These are phyloP conservation scores for Cossypha polioptera DNA, from an alignment of 2,797 vertebrate genomes.

Conservation along the genomic window DNA sequence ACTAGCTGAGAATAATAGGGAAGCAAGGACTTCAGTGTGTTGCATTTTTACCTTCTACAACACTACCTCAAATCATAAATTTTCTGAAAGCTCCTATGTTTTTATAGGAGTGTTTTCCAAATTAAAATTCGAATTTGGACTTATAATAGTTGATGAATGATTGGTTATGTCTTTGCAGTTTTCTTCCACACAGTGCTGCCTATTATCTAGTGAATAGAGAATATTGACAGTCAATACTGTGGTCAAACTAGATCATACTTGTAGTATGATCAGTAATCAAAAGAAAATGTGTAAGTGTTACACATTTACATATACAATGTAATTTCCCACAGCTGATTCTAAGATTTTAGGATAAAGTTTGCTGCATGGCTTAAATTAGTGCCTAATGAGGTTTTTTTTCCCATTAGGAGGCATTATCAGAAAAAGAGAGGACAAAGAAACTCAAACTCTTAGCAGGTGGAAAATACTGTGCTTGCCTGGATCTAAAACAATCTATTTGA, in stretches of 20 bases:
- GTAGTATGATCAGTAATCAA: background rate
- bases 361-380: background rate
- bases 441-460: background rate
- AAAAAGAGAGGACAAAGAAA: background rate
- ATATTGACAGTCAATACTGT: background rate
- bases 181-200: background rate
- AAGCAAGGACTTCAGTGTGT: background rate
- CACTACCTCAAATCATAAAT: background rate
- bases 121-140: background rate
- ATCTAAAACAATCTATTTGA: background rate
- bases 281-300: background rate
- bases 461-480: background rate
- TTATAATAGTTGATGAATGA: background rate
- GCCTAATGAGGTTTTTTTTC: background rate
- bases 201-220: background rate
- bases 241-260: background rate
- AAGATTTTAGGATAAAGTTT: constrained; percentile 1
- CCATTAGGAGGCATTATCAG: background rate
- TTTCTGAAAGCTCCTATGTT: background rate
- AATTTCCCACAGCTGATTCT: background rate
- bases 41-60: background rate
- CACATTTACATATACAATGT: background rate
- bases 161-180: background rate
- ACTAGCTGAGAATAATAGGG: background rate
- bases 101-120: background rate